A percentile compares a stretch with the other conserved stretches of the same genome.
Conservation (phyloP, 2,113 vertebrate species). For the Gallinago undulata region DNA sequence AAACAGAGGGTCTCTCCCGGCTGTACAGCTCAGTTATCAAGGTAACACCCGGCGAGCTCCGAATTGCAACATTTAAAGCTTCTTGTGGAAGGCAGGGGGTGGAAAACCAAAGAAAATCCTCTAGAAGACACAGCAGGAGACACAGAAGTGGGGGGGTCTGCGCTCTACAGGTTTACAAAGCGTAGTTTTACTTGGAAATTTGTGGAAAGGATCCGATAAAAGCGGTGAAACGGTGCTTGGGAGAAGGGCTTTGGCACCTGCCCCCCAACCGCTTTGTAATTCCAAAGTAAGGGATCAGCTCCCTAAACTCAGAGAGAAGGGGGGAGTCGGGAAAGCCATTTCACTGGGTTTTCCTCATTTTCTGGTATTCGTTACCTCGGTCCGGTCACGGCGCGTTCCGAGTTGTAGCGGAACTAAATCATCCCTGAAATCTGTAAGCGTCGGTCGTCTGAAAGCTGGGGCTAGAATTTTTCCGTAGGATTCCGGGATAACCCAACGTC, state of each 20-base stretch:
- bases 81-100: neutral
- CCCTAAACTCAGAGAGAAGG: neutral
- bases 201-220: neutral
- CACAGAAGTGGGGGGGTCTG: neutral
- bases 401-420: conserved; percentile 28
- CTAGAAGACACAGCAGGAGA: neutral
- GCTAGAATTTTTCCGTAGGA: neutral
- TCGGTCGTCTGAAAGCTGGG: conserved; percentile 25
- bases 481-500: neutral
- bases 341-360: neutral
- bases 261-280: neutral
- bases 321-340: conserved; percentile 8
- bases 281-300: neutral
- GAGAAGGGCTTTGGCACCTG: conserved; percentile 66
- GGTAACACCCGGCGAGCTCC: conserved; percentile 35
- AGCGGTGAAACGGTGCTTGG: neutral
- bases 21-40: neutral
- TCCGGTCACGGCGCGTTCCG: conserved; percentile 46
- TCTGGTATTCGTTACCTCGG: conserved; percentile 59
- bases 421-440: conserved; percentile 71
- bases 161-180: neutral
- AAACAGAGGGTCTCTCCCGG: neutral
- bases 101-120: neutral
- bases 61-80: conserved; percentile 7
- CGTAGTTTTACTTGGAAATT: neutral